Percentiles rank a stretch among this genome's conserved stretches.
phyloP scores from a whole-genome alignment of 2,888 invertebrate genomes.

The Plutella xylostella region DNA sequence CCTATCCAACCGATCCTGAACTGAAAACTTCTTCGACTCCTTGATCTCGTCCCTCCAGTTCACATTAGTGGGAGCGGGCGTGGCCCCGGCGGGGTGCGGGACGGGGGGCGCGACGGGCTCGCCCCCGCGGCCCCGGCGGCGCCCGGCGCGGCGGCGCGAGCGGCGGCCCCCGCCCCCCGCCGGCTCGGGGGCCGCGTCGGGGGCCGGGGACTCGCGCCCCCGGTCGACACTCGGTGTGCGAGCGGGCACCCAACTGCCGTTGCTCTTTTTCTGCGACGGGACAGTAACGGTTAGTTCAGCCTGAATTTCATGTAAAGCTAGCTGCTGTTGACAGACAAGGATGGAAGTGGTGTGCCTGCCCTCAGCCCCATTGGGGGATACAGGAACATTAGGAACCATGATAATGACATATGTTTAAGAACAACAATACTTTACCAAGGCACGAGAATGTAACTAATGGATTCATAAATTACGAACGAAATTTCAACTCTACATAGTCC shows the following conservation, averaged over 20 bases:
- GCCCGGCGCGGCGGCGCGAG: conserved; percentile 21
- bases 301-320: no score
- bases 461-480: no score
- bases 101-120: conserved; percentile 23
- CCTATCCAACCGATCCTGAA: conserved; percentile 26
- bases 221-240: conserved; percentile 44
- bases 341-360: no score
- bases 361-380: no score
- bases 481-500: no score
- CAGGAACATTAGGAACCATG: no score
- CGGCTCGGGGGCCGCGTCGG: conserved; percentile 12
- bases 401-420: no score
- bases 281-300: neutral
- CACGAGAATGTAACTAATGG: no score
- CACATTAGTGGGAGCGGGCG: conserved; percentile 31
- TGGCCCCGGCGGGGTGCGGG: conserved; percentile 21
- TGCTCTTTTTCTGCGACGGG: conserved; percentile 37
- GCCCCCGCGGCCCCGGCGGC: conserved; percentile 1
- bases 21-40: conserved; percentile 48
- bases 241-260: conserved; percentile 35
- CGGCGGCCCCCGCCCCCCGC: conserved; percentile 18
- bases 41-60: conserved; percentile 64
- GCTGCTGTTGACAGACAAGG: no score
- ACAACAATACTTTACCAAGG: no score
- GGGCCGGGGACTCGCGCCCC: conserved; percentile 39